Evolutionary conservation across 2,888 invertebrate genomes (phyloP).

Genomic region (Pegoplata infirma): DNA sequence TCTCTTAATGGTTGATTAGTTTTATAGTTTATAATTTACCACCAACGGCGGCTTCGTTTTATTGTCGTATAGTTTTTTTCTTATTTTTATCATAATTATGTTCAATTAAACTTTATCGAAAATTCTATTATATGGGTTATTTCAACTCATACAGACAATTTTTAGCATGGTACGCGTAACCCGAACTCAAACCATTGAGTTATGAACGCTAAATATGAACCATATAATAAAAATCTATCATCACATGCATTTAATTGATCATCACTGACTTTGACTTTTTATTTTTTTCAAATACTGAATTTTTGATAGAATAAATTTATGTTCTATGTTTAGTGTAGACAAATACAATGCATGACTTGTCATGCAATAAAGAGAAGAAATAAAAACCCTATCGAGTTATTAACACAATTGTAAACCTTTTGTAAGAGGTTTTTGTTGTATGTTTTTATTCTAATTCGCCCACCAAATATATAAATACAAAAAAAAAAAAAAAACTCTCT

Average conservation of each 20-base stretch:
- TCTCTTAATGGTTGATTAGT: background rate
- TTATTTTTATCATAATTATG: constrained; percentile 40
- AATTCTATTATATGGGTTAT: constrained; percentile 41
- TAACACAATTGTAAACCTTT: background rate
- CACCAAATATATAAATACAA: no score
- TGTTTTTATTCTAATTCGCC: background rate
- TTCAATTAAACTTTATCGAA: constrained; percentile 51
- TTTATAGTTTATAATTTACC: constrained; percentile 13
- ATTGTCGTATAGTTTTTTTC: no score
- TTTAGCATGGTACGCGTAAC: no score
- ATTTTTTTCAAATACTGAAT: no score
- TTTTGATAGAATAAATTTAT: background rate
- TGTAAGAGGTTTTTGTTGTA: background rate
- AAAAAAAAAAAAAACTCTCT: background rate
- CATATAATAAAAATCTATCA: background rate
- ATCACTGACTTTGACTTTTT: constrained; percentile 13
- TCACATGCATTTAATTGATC: constrained; percentile 34
- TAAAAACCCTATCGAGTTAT: background rate
- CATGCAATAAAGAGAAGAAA: background rate
- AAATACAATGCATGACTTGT: background rate
- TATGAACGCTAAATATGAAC: no score
- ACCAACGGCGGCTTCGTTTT: constrained; percentile 43
- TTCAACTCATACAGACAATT: background rate
- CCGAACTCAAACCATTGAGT: no score
- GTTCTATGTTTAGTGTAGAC: background rate